These are phyloP conservation scores for Tanypteryx hageni DNA, from an alignment of 2,888 invertebrate species.

Conservation along the genomic window DNA sequence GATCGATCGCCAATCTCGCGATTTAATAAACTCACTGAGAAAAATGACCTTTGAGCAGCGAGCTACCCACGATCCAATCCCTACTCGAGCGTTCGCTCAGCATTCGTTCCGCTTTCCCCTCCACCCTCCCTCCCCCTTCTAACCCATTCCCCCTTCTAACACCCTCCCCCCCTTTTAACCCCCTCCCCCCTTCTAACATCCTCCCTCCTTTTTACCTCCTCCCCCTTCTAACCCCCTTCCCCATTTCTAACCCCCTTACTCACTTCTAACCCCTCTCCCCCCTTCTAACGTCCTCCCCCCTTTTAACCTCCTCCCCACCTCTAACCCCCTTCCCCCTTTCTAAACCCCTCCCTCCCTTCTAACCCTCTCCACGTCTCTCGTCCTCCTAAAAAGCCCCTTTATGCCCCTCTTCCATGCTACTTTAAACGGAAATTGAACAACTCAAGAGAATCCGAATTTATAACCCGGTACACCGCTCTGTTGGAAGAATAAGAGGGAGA, in stretches of 20 bases:
- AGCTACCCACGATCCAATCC: no score
- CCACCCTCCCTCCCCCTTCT: not conserved
- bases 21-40: no score
- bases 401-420: not conserved
- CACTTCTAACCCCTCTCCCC: not conserved
- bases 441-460: conserved; percentile 43
- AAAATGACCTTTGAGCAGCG: no score
- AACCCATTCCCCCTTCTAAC: not conserved
- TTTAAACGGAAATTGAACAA: conserved; percentile 45
- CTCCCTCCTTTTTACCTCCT: no score
- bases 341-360: no score
- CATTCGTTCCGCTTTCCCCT: not conserved
- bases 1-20: no score
- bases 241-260: not conserved
- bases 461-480: not conserved
- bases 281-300: no score
- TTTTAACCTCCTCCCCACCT: not conserved
- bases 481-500: conserved; percentile 2
- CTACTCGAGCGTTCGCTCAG: no score
- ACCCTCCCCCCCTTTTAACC: not conserved
- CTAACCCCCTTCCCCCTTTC: not conserved
- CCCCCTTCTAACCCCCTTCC: not conserved
- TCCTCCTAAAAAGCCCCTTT: no score
- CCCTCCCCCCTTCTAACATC: not conserved
- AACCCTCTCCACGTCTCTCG: not conserved